Percentiles rank a stretch among this genome's conserved stretches.
Conservation (phyloP, 2,797 vertebrate genomes). For the Monodelphis domestica region DNA sequence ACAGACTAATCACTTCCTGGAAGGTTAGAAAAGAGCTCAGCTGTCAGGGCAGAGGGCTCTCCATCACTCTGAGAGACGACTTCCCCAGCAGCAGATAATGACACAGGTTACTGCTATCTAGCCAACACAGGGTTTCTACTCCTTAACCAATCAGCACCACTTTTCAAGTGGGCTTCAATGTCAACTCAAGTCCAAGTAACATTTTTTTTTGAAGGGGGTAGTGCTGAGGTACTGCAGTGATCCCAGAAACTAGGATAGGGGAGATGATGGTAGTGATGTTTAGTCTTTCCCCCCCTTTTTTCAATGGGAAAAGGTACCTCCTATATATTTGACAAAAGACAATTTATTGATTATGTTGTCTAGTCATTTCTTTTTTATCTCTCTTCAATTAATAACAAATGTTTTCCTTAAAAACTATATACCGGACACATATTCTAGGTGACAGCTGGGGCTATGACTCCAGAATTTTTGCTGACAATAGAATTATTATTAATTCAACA, state of each 20-base stretch:
- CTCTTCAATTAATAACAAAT: not conserved
- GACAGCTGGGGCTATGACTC: not conserved
- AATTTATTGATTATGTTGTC: not conserved
- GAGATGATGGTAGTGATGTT: not conserved
- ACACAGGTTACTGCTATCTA: not conserved
- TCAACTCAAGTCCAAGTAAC: not conserved
- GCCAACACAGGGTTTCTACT: not conserved
- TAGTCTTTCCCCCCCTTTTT: not conserved
- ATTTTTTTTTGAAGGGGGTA: not conserved
- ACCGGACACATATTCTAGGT: not conserved
- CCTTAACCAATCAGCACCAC: not conserved
- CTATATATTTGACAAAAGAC: not conserved
- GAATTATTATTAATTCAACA: not conserved
- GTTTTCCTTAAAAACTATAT: not conserved
- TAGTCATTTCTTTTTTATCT: not conserved
- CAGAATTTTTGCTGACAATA: not conserved
- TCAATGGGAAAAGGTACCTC: not conserved
- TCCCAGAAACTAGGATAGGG: not conserved
- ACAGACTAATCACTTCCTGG: not conserved
- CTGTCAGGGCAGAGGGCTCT: not conserved
- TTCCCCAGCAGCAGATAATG: not conserved
- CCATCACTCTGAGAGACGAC: not conserved
- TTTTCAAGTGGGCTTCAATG: not conserved
- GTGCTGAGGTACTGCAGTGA: not conserved
- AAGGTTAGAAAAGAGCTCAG: not conserved